Base-by-base conservation (phyloP, 2,113 vertebrate species). In the Sturnus vulgaris region DNA sequence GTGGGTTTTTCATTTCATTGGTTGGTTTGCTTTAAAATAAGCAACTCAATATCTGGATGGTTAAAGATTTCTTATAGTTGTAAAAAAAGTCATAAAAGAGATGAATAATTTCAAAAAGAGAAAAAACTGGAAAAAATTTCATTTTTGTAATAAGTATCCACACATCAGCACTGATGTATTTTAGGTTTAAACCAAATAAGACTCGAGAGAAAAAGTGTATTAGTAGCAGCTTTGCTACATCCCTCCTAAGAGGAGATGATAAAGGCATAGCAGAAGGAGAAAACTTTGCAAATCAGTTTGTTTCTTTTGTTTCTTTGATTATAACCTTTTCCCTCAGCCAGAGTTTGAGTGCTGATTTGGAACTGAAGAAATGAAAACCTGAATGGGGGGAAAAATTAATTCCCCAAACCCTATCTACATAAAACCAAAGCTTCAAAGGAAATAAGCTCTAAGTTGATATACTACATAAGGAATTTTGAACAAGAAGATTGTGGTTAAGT, bases 1-100 rank as follows among this genome's bases (percentile, higher is more conserved):
- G 11, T 17, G 7, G 4, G 1, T 4, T 68, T 82, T 31, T n/a
- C 0, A 4, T 15, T 37, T 59, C 3, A 5, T 27, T 61, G 16
- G 8, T 35, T 35, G 23, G 11, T 57, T 68, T 14, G 22, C 25
- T 75, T n/a, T 59, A 64, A 49, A 27, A 65, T 9, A 57, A 59
- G 22, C 70, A 81, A 64, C 6, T 42, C 22, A 52, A 7, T 20
- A 65, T 79, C 18, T 76, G 30, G 27, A 65, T 20, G 27, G n/a
- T 14, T 52, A 49, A 76, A 72, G 25, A 52, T 47, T 61, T 53
- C n/a, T 86, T 84, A 25, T 10, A 75, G 14, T 56, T 87, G 18
- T 46, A 68, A 88, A 79, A 8, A 50, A 2, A 25, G 12, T 39
- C 37, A 76, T 44, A 84, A 79, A 83, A 71, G 5, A 88, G 12